These are phyloP conservation scores for Hedychridium roseum DNA, from an alignment of 2,888 invertebrate species.

Conservation along the genomic window DNA sequence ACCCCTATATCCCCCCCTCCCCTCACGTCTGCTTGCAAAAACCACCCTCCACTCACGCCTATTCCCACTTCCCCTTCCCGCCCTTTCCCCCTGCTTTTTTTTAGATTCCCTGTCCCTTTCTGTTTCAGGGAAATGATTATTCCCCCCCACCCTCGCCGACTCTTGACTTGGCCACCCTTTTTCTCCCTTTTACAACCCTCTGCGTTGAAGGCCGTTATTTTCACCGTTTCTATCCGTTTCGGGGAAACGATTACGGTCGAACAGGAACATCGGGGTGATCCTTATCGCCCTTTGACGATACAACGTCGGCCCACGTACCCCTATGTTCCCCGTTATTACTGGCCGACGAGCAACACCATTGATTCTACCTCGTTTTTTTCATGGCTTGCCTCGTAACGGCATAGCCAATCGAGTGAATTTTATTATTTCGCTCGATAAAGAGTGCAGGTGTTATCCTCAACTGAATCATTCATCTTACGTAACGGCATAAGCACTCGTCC, in stretches of 20 bases:
- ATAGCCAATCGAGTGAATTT: too few species aligned
- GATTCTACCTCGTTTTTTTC: neutral
- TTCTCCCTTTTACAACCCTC: conserved; percentile 13
- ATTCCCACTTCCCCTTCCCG: neutral
- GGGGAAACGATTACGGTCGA: conserved; percentile 22
- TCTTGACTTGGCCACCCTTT: neutral
- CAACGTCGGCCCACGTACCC: neutral
- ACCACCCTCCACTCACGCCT: neutral
- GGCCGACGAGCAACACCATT: too few species aligned
- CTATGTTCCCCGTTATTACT: neutral
- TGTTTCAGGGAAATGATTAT: too few species aligned
- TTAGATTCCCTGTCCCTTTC: too few species aligned
- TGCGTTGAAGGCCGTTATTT: conserved; percentile 5
- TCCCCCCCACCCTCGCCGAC: neutral
- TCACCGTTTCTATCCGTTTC: conserved; percentile 12
- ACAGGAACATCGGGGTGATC: conserved; percentile 17
- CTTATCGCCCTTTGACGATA: conserved; percentile 12
- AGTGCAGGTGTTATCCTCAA: too few species aligned
- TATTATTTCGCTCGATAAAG: too few species aligned
- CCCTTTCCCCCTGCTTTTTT: neutral
- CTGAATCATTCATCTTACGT: too few species aligned
- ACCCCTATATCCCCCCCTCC: conserved; percentile 19
- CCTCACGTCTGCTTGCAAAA: conserved; percentile 19
- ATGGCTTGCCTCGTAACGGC: too few species aligned
- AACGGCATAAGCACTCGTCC: too few species aligned